Percentiles rank a stretch among this genome's conserved stretches.
Evolutionary conservation across 1,140 invertebrate species (phyloP).

Genomic region (Agraylea sexmaculata): DNA sequence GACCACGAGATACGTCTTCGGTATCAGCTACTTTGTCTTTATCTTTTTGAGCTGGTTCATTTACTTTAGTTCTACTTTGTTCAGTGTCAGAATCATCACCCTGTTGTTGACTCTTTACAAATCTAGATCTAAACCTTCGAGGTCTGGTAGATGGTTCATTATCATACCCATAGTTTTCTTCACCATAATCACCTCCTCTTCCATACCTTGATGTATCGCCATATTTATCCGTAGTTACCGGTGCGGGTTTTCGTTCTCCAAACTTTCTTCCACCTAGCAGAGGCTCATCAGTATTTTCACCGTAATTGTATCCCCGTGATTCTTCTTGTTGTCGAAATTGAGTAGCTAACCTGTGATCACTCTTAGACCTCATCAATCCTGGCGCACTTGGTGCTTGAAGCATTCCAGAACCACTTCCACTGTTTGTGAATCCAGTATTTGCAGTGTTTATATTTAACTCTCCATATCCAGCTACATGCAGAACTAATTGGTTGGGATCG

Average conservation of each 20-base stretch:
- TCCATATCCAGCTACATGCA: slow-evolving; percentile 74
- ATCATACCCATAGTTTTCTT: slow-evolving; percentile 52
- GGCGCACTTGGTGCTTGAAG: slow-evolving; percentile 47
- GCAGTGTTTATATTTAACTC: slow-evolving; percentile 68
- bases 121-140: slow-evolving; percentile 58
- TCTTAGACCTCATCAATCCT: slow-evolving; percentile 84
- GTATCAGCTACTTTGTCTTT: slow-evolving; percentile 73
- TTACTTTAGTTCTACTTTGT: slow-evolving; percentile 40
- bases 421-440: slow-evolving; percentile 40
- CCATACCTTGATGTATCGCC: slow-evolving; percentile 35
- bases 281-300: slow-evolving; percentile 45
- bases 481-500: slow-evolving; percentile 78
- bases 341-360: slow-evolving; percentile 80
- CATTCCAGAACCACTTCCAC: slow-evolving; percentile 34
- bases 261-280: slow-evolving; percentile 59
- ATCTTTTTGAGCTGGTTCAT: slow-evolving; percentile 38
- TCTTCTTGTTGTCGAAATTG: slow-evolving; percentile 82
- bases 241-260: slow-evolving; percentile 48
- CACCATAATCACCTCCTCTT: slow-evolving; percentile 41
- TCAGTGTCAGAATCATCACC: slow-evolving; percentile 60
- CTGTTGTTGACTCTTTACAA: slow-evolving; percentile 51
- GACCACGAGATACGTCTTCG: slow-evolving; percentile 77
- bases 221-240: slow-evolving; percentile 36
- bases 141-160: slow-evolving; percentile 36
- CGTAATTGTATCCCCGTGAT: slow-evolving; percentile 40